A percentile compares a stretch with the other conserved stretches of the same genome.
These are phyloP conservation scores for Hypotaenidia philippensis DNA, from an alignment of 2,797 vertebrate species.

Conservation along the genomic window DNA sequence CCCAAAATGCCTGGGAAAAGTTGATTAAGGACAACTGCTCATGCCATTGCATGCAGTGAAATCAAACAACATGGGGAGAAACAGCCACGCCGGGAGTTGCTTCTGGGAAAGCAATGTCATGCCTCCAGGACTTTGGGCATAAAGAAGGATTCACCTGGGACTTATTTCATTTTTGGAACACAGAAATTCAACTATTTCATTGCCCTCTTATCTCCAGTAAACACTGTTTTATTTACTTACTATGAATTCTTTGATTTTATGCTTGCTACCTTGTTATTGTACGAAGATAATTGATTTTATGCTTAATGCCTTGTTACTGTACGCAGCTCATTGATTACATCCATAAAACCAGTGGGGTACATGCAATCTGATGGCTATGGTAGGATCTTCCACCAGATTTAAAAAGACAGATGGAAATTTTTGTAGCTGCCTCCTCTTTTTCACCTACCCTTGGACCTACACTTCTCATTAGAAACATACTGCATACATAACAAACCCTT, in stretches of 20 bases:
- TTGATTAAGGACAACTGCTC: slow-evolving; percentile 48
- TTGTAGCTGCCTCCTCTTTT: neutral
- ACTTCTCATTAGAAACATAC: neutral
- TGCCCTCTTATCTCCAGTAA: neutral
- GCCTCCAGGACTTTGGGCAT: neutral
- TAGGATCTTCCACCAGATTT: neutral
- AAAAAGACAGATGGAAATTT: neutral
- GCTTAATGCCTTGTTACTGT: neutral
- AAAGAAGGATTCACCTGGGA: neutral
- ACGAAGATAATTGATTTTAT: neutral
- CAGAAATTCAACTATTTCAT: neutral
- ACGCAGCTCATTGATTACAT: neutral
- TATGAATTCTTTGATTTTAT: neutral
- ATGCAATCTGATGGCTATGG: neutral
- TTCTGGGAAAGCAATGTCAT: neutral
- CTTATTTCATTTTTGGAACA: neutral
- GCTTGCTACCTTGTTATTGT: neutral
- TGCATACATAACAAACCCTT: neutral
- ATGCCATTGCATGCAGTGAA: neutral
- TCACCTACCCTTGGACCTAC: neutral
- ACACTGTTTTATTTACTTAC: neutral
- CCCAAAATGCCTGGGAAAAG: slow-evolving; percentile 38
- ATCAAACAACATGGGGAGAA: neutral
- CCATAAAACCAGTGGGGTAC: neutral
- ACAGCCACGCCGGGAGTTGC: neutral